Percentiles rank a stretch among this genome's conserved stretches.
Evolutionary conservation across 2,888 invertebrate species (phyloP).

Genomic region (Liodrosophila aerea): DNA sequence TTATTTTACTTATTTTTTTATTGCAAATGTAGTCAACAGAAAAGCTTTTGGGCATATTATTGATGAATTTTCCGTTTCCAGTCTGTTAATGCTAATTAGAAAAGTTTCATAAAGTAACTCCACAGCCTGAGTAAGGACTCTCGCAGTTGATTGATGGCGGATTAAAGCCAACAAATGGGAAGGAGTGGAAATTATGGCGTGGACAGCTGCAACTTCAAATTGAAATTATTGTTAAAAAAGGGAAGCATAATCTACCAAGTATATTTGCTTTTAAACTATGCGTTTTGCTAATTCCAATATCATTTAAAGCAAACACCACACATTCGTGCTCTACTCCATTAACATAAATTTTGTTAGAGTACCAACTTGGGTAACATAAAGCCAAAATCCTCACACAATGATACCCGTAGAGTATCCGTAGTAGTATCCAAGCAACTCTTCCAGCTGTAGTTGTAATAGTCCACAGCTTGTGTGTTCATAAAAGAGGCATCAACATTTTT

Average conservation of each 20-base stretch:
- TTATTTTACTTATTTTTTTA: neutral
- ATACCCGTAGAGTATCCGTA: too few species aligned
- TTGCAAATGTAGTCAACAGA: slow-evolving; percentile 2
- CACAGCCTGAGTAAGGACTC: neutral
- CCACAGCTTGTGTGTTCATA: slow-evolving; percentile 74
- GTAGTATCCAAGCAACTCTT: slow-evolving; percentile 38
- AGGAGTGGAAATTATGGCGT: slow-evolving; percentile 3
- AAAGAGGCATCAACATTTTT: slow-evolving; percentile 71
- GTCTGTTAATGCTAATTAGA: slow-evolving; percentile 38
- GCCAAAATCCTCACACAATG: slow-evolving; percentile 46
- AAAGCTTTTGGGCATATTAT: slow-evolving; percentile 11
- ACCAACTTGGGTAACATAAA: slow-evolving; percentile 62
- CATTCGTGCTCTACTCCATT: slow-evolving; percentile 23
- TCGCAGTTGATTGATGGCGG: slow-evolving; percentile 42
- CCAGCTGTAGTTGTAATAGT: slow-evolving; percentile 67
- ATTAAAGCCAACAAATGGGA: slow-evolving; percentile 12
- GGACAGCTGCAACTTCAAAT: slow-evolving; percentile 30
- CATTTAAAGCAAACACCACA: too few species aligned
- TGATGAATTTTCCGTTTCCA: slow-evolving; percentile 6
- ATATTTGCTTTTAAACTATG: too few species aligned
- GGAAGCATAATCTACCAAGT: too few species aligned
- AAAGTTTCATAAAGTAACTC: slow-evolving; percentile 39
- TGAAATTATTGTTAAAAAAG: neutral
- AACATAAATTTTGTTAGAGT: slow-evolving; percentile 46
- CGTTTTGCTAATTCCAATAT: too few species aligned